Percentiles rank a stretch among this genome's conserved stretches.
Evolutionary conservation across 2,113 vertebrate species (phyloP).

Genomic region (Garra rufa): DNA sequence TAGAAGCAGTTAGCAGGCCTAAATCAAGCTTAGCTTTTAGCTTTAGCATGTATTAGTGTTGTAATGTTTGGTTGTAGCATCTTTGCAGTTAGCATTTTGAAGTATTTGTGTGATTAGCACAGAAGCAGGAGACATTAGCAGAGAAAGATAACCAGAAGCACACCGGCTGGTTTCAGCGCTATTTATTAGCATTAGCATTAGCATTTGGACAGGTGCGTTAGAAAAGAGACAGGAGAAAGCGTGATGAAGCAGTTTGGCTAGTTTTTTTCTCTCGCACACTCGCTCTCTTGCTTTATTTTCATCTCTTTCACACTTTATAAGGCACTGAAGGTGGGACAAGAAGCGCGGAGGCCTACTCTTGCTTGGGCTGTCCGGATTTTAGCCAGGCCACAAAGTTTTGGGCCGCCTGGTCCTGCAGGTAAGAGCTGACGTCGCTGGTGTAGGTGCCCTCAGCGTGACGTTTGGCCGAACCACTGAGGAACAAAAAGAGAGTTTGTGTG

Average conservation of each 20-base stretch:
- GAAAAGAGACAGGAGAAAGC: conserved; percentile 43
- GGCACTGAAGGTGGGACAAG: conserved; percentile 39
- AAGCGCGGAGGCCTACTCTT: conserved; percentile 84
- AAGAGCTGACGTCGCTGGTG: conserved; percentile 93
- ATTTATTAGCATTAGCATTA: conserved; percentile 74
- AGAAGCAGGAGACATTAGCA: neutral
- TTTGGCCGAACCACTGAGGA: conserved; percentile 78
- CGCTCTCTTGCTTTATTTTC: conserved; percentile 52
- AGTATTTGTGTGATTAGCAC: neutral
- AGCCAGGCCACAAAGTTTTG: conserved; percentile 94
- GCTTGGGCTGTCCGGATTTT: conserved; percentile 88
- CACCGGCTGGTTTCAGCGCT: conserved; percentile 69
- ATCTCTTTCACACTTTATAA: conserved; percentile 54
- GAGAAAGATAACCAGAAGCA: conserved; percentile 8
- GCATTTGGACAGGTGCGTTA: conserved; percentile 49
- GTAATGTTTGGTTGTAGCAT: neutral
- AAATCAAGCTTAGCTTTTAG: neutral
- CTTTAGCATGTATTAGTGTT: neutral
- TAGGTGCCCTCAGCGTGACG: conserved; percentile 93
- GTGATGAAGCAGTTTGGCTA: conserved; percentile 40
- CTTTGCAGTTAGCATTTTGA: neutral
- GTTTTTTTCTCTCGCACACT: conserved; percentile 47
- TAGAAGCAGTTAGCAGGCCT: neutral
- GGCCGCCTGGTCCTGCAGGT: conserved; percentile 89
- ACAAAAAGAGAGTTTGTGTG: neutral